phyloP scores from a whole-genome alignment of 30 jellyfish, hydroid and myxozoan species.

The Morbakka virulenta region DNA sequence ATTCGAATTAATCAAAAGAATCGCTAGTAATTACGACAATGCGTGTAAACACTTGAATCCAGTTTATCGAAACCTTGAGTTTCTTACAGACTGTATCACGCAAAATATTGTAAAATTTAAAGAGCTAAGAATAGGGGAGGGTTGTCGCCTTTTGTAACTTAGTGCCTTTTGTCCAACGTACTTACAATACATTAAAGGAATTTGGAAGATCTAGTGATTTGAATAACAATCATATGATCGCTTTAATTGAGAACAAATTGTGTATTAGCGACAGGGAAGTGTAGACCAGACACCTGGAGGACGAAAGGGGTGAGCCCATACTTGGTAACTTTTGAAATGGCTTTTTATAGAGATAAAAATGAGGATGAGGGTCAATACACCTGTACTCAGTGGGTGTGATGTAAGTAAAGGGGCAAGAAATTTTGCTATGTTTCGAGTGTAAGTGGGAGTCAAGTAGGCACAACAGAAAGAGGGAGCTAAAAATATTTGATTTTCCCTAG shows the following conservation, averaged over 20 bases:
- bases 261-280: slow-evolving; percentile 41
- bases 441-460: too few relatives aligned
- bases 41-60: too few relatives aligned
- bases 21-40: too few relatives aligned
- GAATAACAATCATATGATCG: slow-evolving; percentile 53
- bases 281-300: slow-evolving; percentile 46
- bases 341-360: slow-evolving; percentile 65
- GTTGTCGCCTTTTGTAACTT: slow-evolving; percentile 43
- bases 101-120: slow-evolving; percentile 48
- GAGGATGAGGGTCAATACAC: slow-evolving; percentile 66
- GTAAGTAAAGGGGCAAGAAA: too few relatives aligned
- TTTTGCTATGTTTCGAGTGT: too few relatives aligned
- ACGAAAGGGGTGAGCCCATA: slow-evolving; percentile 25
- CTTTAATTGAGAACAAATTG: slow-evolving; percentile 63
- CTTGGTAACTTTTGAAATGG: slow-evolving; percentile 53
- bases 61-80: too few relatives aligned
- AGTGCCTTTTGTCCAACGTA: slow-evolving; percentile 50
- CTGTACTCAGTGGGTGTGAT: too few relatives aligned
- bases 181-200: slow-evolving; percentile 31
- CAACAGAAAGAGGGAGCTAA: too few relatives aligned
- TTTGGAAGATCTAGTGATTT: slow-evolving; percentile 53
- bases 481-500: too few relatives aligned
- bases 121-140: slow-evolving; percentile 55
- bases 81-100: slow-evolving; percentile 62
- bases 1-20: too few relatives aligned